Evolutionary conservation across 64 coral and sea anemone species (phyloP).

Genomic region (Platygyra sinensis): DNA sequence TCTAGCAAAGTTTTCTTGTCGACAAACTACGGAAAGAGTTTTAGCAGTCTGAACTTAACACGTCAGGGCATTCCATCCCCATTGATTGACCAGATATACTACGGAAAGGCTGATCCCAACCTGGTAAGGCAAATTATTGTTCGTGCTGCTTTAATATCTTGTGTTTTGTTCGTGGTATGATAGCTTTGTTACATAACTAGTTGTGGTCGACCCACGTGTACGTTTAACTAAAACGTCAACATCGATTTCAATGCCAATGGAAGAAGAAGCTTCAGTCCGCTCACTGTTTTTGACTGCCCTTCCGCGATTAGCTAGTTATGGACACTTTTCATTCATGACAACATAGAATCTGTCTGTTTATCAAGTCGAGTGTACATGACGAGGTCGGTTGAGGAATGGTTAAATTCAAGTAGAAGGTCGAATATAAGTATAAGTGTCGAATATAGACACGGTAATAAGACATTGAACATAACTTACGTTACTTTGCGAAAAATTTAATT

Average conservation of each 20-base stretch:
- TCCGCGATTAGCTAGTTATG: background rate
- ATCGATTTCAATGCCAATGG: background rate
- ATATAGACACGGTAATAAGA: no score
- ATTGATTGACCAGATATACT: slow-evolving; percentile 62
- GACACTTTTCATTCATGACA: background rate
- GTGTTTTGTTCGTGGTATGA: slow-evolving; percentile 31
- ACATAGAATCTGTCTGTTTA: background rate
- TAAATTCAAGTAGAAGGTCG: background rate
- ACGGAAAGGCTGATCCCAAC: slow-evolving; percentile 29
- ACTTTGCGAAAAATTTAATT: background rate
- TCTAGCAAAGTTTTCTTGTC: slow-evolving; percentile 43
- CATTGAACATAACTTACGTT: background rate
- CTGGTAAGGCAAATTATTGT: slow-evolving; percentile 39
- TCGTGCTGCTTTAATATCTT: background rate
- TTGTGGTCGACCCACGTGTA: background rate
- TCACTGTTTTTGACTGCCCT: background rate
- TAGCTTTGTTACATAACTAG: background rate
- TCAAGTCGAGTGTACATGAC: background rate
- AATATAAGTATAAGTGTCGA: background rate
- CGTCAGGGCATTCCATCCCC: no score
- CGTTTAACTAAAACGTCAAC: background rate
- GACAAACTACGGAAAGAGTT: slow-evolving; percentile 43
- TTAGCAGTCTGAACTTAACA: background rate
- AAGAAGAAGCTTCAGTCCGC: background rate
- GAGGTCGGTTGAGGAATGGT: background rate